Evolutionary conservation across 2,113 vertebrate species (phyloP), one percentile per base, ranked within the genome.

Genomic region (Stomatorhinus ivindoensis): DNA sequence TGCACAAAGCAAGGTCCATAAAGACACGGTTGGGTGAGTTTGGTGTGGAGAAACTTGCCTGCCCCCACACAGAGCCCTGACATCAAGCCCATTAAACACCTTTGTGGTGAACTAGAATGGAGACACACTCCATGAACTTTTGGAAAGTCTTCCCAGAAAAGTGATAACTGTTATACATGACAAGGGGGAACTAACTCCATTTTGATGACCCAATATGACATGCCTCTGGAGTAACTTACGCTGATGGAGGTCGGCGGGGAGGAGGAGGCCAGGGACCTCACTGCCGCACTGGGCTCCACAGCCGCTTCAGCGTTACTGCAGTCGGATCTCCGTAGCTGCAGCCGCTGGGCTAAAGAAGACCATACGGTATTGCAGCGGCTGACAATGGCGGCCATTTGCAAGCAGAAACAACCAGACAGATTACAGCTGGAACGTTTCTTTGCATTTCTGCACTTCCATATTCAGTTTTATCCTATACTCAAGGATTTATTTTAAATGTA

Each of bases 301-400:
- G 90, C 87, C 0, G 31, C 87, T 0, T 9, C 46, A 1, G 65
- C 27, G 53, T 94, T 94, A 80, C 53, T 39, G 86, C 80, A 91
- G 89, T 91, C 91, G 73, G 94, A 92, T 39, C 94, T 92, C 95
- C 95, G 94, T 31, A 92, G 73, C 82, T 94, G 94, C 92, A 96
- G 92, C 91, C 88, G 93, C 27, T 94, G 89, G 91, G 91, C 95
- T 96, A 42, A 27, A 47, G n/a, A 51, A 42, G 5, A 44, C 19
- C 42, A 82, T 21, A 82, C 19, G 39, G 76, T n/a, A 82, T 19
- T 82, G 19, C 17, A 21, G 17, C 19, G 42, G 76, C 35, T 44
- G 42, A 44, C 4, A 82, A 19, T 19, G 15, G 9, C 3, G 10
- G n/a, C n/a, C 61, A 69, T 44, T 82, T 31, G 27, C 19, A 86